A percentile compares a stretch with the other conserved stretches of the same genome.
These are phyloP conservation scores for Hermaeophaga mercurialis DNA, from an alignment of 2,888 invertebrate genomes.

Conservation along the genomic window DNA sequence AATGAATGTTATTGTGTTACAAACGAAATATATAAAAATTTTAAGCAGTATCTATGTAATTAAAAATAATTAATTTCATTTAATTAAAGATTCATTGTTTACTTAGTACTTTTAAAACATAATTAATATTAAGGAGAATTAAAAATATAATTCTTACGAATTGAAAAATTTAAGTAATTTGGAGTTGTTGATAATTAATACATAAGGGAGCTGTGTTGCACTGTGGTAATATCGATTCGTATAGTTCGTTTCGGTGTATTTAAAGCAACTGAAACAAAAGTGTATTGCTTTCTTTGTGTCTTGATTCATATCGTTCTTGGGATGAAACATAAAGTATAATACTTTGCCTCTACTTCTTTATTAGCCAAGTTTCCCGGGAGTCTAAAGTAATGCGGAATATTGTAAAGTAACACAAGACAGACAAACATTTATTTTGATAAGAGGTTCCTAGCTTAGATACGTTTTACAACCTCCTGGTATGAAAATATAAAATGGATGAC, in stretches of 20 bases:
- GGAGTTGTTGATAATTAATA: too few species aligned
- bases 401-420: conserved; percentile 26
- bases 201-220: neutral
- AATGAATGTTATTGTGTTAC: too few species aligned
- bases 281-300: conserved; percentile 39
- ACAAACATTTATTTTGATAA: conserved; percentile 30
- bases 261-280: conserved; percentile 40
- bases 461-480: conserved; percentile 9
- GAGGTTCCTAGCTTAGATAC: conserved; percentile 4
- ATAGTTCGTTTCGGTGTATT: conserved; percentile 31
- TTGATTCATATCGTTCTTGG: conserved; percentile 40
- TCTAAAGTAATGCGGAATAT: conserved; percentile 25
- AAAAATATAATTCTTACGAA: too few species aligned
- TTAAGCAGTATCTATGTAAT: too few species aligned
- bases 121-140: too few species aligned
- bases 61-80: too few species aligned
- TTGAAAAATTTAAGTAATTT: too few species aligned
- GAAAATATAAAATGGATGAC: conserved; percentile 13
- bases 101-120: too few species aligned
- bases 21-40: too few species aligned
- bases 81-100: too few species aligned
- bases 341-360: conserved; percentile 35
- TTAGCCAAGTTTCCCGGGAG: conserved; percentile 35
- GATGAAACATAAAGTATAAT: conserved; percentile 36
- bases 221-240: conserved; percentile 26